Evolutionary conservation across 2,113 vertebrate species (phyloP), one percentile per base, ranked within the genome.

Genomic region (Gopherus flavomarginatus): DNA sequence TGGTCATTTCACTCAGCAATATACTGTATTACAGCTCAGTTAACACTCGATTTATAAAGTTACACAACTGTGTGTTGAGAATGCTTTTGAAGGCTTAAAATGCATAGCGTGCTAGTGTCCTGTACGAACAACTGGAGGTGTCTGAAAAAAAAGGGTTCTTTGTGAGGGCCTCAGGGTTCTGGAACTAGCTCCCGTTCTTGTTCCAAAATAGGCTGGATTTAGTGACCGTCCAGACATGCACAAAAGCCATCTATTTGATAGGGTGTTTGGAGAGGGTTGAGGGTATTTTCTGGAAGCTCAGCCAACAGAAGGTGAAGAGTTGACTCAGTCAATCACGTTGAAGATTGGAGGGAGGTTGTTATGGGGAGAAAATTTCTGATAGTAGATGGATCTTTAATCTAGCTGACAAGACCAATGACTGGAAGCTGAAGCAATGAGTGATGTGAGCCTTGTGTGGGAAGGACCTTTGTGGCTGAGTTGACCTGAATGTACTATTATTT

Each of bases 31-130:
- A 2, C 14, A 2, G 38, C 44, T 90, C 80, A 27, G 6, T 72
- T 85, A 17, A 52, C 31, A 52, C 35, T 38, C 50, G 49, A 27
- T 85, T 85, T 53, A 12, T 14, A 21, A 85, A 50, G 44, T 38
- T 44, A 42, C 42, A 27, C 87, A 59, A 82, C 88, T 26, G 19
- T 24, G 49, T 14, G 27, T 50, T 75, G 14, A 53, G 52, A 42
- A 2, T 47, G 26, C 75, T 3, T 4, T 29, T 79, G 7, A 57
- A 87, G 13, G 9, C 24, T 91, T 54, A 84, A 11, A 1, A 2
- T 9, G 6, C 3, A 1, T 11, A 14, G 31, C 2, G 19, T 29
- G 75, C 12, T 3, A 5, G 2, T 31, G 0, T 77, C 22, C 31
- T n/a, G 13, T 44, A 75, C 11, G 42, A 72, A 72, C 3, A 9